These are phyloP conservation scores for Pecten maximus DNA, from an alignment of 2,888 invertebrate species.

Conservation along the genomic window DNA sequence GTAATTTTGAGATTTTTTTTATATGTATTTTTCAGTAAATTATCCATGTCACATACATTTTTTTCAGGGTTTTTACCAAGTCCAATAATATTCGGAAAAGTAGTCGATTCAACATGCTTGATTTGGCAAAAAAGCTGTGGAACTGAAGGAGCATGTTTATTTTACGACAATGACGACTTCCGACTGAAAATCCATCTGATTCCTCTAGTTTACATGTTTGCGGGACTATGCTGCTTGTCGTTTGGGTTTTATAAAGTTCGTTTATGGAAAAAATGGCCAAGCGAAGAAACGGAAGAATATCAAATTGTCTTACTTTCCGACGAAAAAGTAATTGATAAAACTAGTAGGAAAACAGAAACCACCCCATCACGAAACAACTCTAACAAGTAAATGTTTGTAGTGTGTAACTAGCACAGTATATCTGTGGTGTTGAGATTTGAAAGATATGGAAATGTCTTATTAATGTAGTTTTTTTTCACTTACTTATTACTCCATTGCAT, in stretches of 20 bases:
- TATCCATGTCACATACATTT: too few relatives aligned
- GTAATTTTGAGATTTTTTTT: too few relatives aligned
- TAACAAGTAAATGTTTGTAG: too few relatives aligned
- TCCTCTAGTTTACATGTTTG: background rate
- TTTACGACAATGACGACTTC: constrained; percentile 47
- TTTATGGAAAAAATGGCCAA: background rate
- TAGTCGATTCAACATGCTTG: constrained; percentile 46
- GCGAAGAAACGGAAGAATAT: background rate
- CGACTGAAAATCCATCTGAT: constrained; percentile 37
- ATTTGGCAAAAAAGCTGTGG: constrained; percentile 48
- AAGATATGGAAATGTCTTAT: too few relatives aligned
- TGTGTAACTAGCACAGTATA: too few relatives aligned
- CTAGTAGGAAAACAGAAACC: too few relatives aligned
- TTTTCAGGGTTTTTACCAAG: constrained; percentile 49
- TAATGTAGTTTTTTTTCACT: too few relatives aligned
- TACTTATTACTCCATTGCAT: too few relatives aligned
- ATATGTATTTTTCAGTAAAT: too few relatives aligned
- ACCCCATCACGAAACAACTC: too few relatives aligned
- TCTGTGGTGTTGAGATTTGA: too few relatives aligned
- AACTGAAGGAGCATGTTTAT: constrained; percentile 44
- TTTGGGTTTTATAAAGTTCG: constrained; percentile 2
- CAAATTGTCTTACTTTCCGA: background rate
- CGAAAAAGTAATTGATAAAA: background rate
- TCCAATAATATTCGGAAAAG: constrained; percentile 46
- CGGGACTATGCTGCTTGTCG: background rate